Base-by-base conservation (phyloP, 1,140 invertebrate genomes). In the Sitodiplosis mosellana region DNA sequence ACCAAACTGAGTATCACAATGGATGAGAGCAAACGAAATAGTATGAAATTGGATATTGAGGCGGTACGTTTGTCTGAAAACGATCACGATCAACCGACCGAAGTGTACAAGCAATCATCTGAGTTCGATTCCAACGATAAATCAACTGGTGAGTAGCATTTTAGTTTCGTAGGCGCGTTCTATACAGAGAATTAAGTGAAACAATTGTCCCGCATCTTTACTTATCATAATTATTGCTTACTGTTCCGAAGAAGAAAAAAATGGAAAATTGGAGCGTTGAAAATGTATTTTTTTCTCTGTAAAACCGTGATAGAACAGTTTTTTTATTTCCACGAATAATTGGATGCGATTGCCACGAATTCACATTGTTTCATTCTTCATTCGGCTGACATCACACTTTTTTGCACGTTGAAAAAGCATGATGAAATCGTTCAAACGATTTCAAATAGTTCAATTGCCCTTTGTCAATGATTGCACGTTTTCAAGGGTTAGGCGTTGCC, bases 31-130 rank as follows among this genome's bases (percentile, higher is more conserved):
- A 47, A 38, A 19, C n/a, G 37, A 27, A 41, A 21, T 42, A 48
- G 47, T 48, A 48, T 40, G 21, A 48, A 48, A 48, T 41, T 48
- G 17, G 38, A 48, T 41, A 27, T 48, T 33, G 47, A 48, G 34
- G n/a, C 21, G 34, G 36, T 20, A 38, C 20, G 47, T 10, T 37
- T 40, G 38, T 27, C 37, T 19, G 36, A 37, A 20, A 41, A 17
- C 19, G 33, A 33, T 33, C 12, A 15, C 8, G 37, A 48, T 15
- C 17, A 22, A 12, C 20, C 14, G 33, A 34, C 15, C 15, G 47
- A 48, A 21, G 21, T 17, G 10, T 48, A 48, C 33, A 48, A 48
- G 38, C 47, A 19, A 42, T 33, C 41, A 19, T 37, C 47, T 36
- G 47, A 48, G 18, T 37, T 14, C 4, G 2, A 21, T 18, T 21